Base-by-base conservation (phyloP, 2,113 vertebrate species). In the Ranitomeya variabilis region DNA sequence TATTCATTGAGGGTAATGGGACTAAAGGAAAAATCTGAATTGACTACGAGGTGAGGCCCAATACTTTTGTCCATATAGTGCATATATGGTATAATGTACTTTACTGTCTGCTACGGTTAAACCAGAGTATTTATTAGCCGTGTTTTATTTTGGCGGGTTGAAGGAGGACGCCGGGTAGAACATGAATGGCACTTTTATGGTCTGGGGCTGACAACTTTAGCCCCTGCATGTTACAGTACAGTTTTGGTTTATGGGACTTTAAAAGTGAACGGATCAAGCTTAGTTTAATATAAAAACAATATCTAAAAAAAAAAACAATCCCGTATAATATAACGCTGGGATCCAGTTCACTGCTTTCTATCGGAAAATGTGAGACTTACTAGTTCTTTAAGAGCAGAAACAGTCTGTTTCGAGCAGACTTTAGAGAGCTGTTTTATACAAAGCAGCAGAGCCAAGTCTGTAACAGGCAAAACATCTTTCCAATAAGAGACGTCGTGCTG, bases 391-490 rank as follows among this genome's bases (percentile, higher is more conserved):
- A 84, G 67, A 62, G 71, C 26, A 51, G 73, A 69, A 89, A 85
- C 71, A 45, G 59, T 26, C 45, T 77, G 80, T 83, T 64, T 83
- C 54, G 45, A 83, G 71, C 15, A 18, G 14, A 88, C 80, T 88
- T 88, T 76, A 60, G 80, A 76, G 87, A 89, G 83, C 60, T 66
- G 71, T 85, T 76, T 76, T 89, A 89, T n/a, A 89, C 87, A 85
- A 67, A 69, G 45, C 59, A 69, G 73, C 73, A 57, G 71, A 84
- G 80, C 71, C 81, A 89, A 88, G 80, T 83, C 69, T 66, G 80
- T 83, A 88, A 83, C 80, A 88, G 80, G 60, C 80, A 83, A 45
- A 89, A 89, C 82, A 89, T 82, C 87, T 89, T 89, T 89, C 76
- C 87, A 84, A 89, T 89, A 89, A 89, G 87, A 89, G 81, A 85